phyloP scores from a whole-genome alignment of 2,113 vertebrate species.

The Gila orcuttii region DNA sequence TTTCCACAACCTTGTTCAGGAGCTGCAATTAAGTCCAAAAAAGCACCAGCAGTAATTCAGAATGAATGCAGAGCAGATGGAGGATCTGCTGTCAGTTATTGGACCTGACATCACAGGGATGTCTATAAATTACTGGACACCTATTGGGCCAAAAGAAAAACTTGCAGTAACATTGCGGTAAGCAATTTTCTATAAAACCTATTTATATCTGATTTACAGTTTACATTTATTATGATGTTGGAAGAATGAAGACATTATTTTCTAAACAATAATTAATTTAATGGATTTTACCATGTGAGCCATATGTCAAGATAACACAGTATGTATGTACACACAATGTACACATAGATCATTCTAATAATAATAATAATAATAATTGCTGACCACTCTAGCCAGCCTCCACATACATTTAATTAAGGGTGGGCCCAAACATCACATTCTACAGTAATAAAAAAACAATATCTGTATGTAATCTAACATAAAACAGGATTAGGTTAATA shows the following conservation, averaged over 20 bases:
- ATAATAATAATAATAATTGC: no score
- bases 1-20: not conserved
- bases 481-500: no score
- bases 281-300: not conserved
- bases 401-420: no score
- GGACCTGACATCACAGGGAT: slow-evolving; percentile 17
- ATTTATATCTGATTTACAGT: not conserved
- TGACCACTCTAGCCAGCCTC: no score
- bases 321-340: no score
- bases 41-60: slow-evolving; percentile 8
- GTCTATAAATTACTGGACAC: slow-evolving; percentile 1
- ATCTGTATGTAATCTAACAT: no score
- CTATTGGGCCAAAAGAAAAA: slow-evolving; percentile 9
- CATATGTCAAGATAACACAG: not conserved
- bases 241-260: not conserved
- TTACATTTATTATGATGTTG: not conserved
- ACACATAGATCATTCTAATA: no score
- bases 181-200: slow-evolving; percentile 6
- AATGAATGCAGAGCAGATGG: slow-evolving; percentile 21
- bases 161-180: slow-evolving; percentile 6
- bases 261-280: not conserved
- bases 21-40: not conserved
- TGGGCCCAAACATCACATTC: no score
- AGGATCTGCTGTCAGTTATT: slow-evolving; percentile 5
- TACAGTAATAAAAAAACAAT: no score